phyloP scores from a whole-genome alignment of 1,140 invertebrate genomes.

The Drosophila virilis region DNA sequence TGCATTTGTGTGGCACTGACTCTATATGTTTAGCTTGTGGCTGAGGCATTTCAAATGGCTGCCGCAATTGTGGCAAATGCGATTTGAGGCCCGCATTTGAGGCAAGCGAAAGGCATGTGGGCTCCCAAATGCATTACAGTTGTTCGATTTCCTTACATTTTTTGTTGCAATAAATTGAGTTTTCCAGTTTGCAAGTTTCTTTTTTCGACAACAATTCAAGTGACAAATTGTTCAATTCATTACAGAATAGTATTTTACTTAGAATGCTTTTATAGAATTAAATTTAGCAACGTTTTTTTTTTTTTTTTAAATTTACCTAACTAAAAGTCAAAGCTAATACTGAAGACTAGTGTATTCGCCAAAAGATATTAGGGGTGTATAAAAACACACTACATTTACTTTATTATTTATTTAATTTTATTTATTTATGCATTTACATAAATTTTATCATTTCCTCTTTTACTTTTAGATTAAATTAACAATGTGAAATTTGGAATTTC shows the following conservation, averaged over 20 bases:
- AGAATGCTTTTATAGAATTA: no score
- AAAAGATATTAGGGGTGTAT: no score
- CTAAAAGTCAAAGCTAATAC: no score
- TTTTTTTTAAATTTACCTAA: no score
- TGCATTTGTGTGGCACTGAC: constrained; percentile 1
- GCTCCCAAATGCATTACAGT: constrained; percentile 34
- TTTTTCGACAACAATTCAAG: constrained; percentile 15
- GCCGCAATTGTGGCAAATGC: constrained; percentile 37
- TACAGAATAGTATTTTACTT: neutral
- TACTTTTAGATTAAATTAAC: no score
- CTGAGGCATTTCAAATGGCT: constrained; percentile 1
- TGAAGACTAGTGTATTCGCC: no score
- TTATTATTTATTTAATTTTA: no score
- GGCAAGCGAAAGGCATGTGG: constrained; percentile 7
- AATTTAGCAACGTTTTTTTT: no score
- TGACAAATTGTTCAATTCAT: constrained; percentile 7
- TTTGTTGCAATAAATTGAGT: constrained; percentile 40
- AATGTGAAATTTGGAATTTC: no score
- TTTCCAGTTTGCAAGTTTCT: constrained; percentile 29
- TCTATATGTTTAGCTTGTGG: neutral
- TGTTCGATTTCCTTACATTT: constrained; percentile 33
- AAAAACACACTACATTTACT: no score
- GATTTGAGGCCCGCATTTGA: constrained; percentile 45
- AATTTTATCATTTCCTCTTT: no score
- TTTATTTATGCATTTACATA: no score